Base-by-base conservation (phyloP, 2,888 invertebrate species). In the Dromius quadrimaculatus region DNA sequence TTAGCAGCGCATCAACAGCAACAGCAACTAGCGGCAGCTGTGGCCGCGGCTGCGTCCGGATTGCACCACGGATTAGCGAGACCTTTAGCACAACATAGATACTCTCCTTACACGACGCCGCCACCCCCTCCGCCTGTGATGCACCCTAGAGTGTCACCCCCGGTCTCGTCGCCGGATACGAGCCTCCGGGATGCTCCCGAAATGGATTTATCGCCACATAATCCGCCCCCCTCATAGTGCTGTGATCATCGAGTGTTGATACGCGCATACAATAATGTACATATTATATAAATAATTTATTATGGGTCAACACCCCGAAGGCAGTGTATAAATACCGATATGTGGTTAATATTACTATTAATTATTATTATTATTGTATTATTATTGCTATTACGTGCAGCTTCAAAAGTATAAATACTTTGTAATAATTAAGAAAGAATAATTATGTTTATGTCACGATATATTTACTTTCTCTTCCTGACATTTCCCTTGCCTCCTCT, bases 1-100 rank as follows among this genome's bases (percentile, higher is more conserved):
- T 81, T 89, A 54, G 83, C 84, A 2, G 82, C 82, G 1, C 90
- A 90, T 62, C 90, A 90, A 76, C 88, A 89, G 75, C 85, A 85
- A 73, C 77, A 89, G 54, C 86, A 87, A 0, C 81, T 83, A 0
- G 63, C 65, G n/a, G 79, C 80, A 0, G 79, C 78, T 11, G 80
- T 79, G 80, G 86, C 72, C 80, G 86, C 70, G 2, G 66, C 82
- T 85, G 73, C 87, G 13, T 84, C 86, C 50, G 80, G 78, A 74
- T 83, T 83, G 72, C 80, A 83, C 72, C 80, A 84, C 74, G 84
- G 87, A 73, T 81, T 88, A 75, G 83, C 87, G 50, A 86, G 88
- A 79, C 88, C 88, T 76, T 84, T 83, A 73, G 83, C 84, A 61
- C 82, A 80, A 74, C 83, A 83, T 74, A 78, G 88, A 73, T 88